Conservation (phyloP, 1,140 invertebrate species). For the Lepidostoma basale region DNA sequence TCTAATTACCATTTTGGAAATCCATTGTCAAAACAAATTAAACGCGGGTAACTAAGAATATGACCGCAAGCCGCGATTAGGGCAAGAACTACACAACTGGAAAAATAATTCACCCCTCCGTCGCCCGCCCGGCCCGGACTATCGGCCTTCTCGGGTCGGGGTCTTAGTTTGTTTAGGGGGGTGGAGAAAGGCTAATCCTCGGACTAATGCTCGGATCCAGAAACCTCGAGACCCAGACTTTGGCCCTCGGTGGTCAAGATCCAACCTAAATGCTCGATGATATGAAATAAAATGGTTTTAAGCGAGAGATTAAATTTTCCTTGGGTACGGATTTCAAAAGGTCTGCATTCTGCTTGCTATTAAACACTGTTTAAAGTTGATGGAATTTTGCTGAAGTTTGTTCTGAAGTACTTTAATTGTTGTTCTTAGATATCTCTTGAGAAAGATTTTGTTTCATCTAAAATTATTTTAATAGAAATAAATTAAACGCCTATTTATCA, state of each 20-base stretch:
- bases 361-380: neutral
- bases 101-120: slow-evolving; percentile 15
- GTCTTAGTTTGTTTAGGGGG: slow-evolving; percentile 16
- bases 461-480: no score
- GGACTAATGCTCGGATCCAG: slow-evolving; percentile 15
- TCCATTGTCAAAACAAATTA: slow-evolving; percentile 21
- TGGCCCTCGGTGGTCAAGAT: slow-evolving; percentile 21
- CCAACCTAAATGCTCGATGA: slow-evolving; percentile 22
- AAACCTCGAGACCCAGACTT: slow-evolving; percentile 10
- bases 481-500: no score
- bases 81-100: neutral
- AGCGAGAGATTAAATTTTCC: slow-evolving; percentile 14
- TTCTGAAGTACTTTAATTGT: no score
- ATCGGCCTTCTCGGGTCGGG: neutral
- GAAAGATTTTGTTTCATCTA: no score
- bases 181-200: neutral
- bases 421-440: no score
- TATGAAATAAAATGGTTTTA: slow-evolving; percentile 27
- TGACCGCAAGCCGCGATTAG: slow-evolving; percentile 13
- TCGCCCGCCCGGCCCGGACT: neutral
- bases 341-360: slow-evolving; percentile 6
- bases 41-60: neutral
- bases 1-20: slow-evolving; percentile 5
- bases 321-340: slow-evolving; percentile 10
- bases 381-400: neutral